Conservation (phyloP, 2,797 vertebrate species). For the Rhinatrema bivittatum region DNA sequence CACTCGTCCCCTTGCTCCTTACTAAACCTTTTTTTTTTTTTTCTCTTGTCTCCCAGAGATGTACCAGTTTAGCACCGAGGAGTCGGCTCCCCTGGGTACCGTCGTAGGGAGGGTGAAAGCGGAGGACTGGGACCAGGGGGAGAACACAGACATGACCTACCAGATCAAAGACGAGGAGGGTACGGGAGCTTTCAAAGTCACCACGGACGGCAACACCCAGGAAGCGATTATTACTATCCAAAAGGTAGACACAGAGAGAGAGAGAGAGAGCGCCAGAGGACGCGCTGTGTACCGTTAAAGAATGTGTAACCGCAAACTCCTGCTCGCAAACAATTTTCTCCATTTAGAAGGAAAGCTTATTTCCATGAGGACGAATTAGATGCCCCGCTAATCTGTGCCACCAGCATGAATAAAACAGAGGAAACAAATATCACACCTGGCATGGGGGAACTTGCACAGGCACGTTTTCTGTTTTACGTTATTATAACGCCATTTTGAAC, state of each 20-base stretch:
- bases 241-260: slow-evolving; percentile 61
- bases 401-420: no score
- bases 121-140: slow-evolving; percentile 86
- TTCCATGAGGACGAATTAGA: no score
- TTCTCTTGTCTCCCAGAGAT: slow-evolving; percentile 65
- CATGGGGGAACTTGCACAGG: no score
- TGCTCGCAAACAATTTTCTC: no score
- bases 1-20: no score
- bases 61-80: slow-evolving; percentile 90
- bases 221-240: slow-evolving; percentile 84
- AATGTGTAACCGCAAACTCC: no score
- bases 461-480: no score
- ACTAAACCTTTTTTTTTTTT: not conserved
- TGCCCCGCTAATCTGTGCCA: no score
- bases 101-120: slow-evolving; percentile 85
- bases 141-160: slow-evolving; percentile 95
- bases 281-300: no score
- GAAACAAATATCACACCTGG: no score
- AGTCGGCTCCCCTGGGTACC: slow-evolving; percentile 75
- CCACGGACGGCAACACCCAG: slow-evolving; percentile 81
- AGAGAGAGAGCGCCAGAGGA: not conserved
- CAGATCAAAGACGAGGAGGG: slow-evolving; percentile 82
- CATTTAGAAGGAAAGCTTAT: no score
- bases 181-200: slow-evolving; percentile 75
- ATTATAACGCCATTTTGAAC: no score